Percentiles rank a stretch among this genome's conserved stretches.
Evolutionary conservation across 2,797 vertebrate species (phyloP).

Genomic region (Phrynocephalus forsythii): DNA sequence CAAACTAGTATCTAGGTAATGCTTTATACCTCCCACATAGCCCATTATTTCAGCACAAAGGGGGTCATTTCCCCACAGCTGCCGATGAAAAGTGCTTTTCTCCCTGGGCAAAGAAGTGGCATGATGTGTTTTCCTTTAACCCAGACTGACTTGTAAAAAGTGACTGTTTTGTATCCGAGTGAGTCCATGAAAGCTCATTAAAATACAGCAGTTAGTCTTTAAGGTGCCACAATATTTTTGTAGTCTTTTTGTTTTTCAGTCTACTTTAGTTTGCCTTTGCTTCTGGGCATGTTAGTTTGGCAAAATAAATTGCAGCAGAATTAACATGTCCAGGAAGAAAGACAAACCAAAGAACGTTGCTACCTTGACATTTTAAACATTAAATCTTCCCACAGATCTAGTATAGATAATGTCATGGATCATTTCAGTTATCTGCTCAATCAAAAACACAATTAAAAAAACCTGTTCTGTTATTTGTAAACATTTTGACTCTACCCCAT

Average conservation of each 20-base stretch:
- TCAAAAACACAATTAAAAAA: constrained; percentile 50
- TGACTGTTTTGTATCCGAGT: constrained; percentile 1
- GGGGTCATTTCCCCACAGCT: not conserved
- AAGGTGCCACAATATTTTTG: no score
- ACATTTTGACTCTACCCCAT: constrained; percentile 46
- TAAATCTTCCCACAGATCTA: constrained; percentile 49
- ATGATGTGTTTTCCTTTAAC: constrained; percentile 1
- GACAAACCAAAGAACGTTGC: constrained; percentile 48
- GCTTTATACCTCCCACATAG: not conserved
- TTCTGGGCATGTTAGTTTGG: not conserved
- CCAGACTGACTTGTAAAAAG: not conserved
- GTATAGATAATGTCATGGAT: constrained; percentile 55
- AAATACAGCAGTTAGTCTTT: no score
- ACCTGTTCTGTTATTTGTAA: constrained; percentile 59
- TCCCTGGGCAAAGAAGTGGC: not conserved
- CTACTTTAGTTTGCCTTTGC: not conserved
- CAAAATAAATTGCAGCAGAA: constrained; percentile 36
- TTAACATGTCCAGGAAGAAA: constrained; percentile 58
- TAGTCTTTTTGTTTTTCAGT: no score
- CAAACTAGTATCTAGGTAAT: constrained; percentile 13
- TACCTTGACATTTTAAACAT: constrained; percentile 55
- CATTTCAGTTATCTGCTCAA: constrained; percentile 55
- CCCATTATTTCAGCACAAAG: constrained; percentile 10
- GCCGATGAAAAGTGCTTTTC: not conserved
- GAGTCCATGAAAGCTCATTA: no score